Conservation (phyloP, 2,888 invertebrate species). For the Trilocha varians region DNA sequence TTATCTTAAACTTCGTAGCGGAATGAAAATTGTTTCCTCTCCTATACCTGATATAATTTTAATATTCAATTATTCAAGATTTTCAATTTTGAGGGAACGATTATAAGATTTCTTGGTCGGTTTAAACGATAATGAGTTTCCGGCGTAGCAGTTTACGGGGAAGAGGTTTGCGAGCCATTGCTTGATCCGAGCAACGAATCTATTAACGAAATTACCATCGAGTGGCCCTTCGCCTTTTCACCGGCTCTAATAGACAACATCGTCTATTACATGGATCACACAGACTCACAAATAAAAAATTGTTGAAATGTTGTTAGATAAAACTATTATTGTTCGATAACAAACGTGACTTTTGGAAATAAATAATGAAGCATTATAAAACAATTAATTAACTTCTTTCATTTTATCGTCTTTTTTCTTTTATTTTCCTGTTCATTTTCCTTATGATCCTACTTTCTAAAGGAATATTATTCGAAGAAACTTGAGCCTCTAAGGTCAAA, state of each 20-base stretch:
- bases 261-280: too few relatives aligned
- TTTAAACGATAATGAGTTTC: slow-evolving; percentile 66
- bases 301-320: slow-evolving; percentile 7
- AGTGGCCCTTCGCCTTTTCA: slow-evolving; percentile 21
- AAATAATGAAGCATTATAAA: too few relatives aligned
- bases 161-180: slow-evolving; percentile 41
- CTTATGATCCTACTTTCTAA: too few relatives aligned
- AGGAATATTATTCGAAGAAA: too few relatives aligned
- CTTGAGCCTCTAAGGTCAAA: too few relatives aligned
- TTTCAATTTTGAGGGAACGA: slow-evolving; percentile 61
- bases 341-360: too few relatives aligned
- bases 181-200: slow-evolving; percentile 39
- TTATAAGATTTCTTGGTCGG: slow-evolving; percentile 63
- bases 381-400: not conserved
- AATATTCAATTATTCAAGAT: slow-evolving; percentile 64
- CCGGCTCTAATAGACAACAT: slow-evolving; percentile 7
- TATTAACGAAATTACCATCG: slow-evolving; percentile 37
- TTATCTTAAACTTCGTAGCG: slow-evolving; percentile 10
- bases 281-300: too few relatives aligned
- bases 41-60: slow-evolving; percentile 42
- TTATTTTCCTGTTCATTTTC: not conserved
- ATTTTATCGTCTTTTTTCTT: not conserved
- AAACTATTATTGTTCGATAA: too few relatives aligned
- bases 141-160: slow-evolving; percentile 56
- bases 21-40: slow-evolving; percentile 30